A percentile compares a stretch with the other conserved stretches of the same genome.
Conservation (phyloP, 2,113 vertebrate species). For the Centropus unirufus region DNA sequence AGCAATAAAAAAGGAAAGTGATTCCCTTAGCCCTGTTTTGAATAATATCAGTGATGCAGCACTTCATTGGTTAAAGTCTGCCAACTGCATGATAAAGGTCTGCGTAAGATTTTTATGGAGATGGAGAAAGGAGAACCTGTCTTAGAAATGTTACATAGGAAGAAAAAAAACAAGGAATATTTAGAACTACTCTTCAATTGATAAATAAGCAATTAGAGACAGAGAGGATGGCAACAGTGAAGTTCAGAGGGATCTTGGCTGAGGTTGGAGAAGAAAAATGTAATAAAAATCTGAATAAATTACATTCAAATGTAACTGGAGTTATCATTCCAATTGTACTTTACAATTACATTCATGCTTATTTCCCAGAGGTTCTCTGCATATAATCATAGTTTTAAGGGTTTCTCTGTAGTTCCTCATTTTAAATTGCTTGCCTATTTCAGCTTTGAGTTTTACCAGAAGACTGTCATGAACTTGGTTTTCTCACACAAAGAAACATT, state of each 20-base stretch:
- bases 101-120: background rate
- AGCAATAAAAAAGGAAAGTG: background rate
- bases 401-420: background rate
- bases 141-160: background rate
- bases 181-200: background rate
- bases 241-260: background rate
- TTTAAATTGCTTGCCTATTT: background rate
- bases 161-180: background rate
- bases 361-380: constrained; percentile 25
- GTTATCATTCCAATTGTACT: background rate
- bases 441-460: background rate
- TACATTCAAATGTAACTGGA: background rate
- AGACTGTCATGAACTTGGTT: background rate
- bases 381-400: background rate
- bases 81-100: background rate
- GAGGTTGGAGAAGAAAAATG: background rate
- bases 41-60: background rate
- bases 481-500: background rate
- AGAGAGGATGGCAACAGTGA: background rate
- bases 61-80: background rate
- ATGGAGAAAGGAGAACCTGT: background rate
- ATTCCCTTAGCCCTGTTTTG: background rate
- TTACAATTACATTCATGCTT: background rate
- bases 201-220: background rate
- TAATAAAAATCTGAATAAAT: constrained; percentile 9